Percentiles rank a stretch among this genome's conserved stretches.
phyloP scores from a whole-genome alignment of 1,140 invertebrate species.

The Trachelipus rathkii region DNA sequence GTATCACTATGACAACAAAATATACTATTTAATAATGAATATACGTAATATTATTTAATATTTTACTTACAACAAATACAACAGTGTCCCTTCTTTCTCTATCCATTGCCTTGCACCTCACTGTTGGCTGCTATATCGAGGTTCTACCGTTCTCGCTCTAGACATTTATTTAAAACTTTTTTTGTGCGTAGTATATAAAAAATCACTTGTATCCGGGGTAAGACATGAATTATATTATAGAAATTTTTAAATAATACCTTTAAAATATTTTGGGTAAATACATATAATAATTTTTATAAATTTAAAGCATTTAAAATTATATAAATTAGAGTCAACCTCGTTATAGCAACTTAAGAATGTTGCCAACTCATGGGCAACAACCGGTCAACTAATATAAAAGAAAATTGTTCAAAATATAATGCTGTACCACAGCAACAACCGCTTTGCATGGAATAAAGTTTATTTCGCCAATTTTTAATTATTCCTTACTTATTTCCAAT shows the following conservation, averaged over 20 bases:
- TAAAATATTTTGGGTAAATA: neutral
- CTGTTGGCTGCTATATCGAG: neutral
- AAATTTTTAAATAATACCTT: too few relatives aligned
- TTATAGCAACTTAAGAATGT: conserved; percentile 3
- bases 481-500: too few relatives aligned
- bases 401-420: neutral
- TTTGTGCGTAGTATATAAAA: too few relatives aligned
- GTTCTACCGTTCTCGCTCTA: neutral
- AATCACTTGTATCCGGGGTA: too few relatives aligned
- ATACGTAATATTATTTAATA: too few relatives aligned
- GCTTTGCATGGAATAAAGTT: too few relatives aligned
- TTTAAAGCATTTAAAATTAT: neutral
- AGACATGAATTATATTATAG: too few relatives aligned
- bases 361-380: conserved; percentile 1
- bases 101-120: conserved; percentile 11
- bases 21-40: too few relatives aligned
- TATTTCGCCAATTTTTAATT: too few relatives aligned
- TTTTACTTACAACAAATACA: conserved; percentile 5
- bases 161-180: too few relatives aligned
- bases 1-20: too few relatives aligned
- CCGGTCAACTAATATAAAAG: neutral
- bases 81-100: conserved; percentile 6
- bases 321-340: neutral
- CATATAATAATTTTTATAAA: neutral
- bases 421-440: neutral